These are phyloP conservation scores for Carcharodon carcharias DNA, from an alignment of 2,797 vertebrate genomes.

Conservation along the genomic window DNA sequence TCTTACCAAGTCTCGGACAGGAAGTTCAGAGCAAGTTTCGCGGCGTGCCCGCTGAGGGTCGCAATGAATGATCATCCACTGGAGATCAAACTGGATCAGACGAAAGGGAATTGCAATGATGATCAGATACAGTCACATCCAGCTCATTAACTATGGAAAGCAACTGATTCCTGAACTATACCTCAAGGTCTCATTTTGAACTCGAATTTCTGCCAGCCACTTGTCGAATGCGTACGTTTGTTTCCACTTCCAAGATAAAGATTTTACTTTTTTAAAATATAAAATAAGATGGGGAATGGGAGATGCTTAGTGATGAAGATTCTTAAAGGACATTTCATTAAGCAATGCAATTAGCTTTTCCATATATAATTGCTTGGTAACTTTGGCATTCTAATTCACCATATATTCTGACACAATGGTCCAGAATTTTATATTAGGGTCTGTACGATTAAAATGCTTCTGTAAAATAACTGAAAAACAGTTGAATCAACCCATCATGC, in stretches of 20 bases:
- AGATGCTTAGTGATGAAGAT: neutral
- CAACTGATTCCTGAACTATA: neutral
- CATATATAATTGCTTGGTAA: neutral
- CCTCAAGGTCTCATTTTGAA: neutral
- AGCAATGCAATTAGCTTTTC: neutral
- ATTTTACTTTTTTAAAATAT: neutral
- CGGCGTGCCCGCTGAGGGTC: constrained; percentile 63
- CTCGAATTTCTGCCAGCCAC: neutral
- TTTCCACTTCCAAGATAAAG: neutral
- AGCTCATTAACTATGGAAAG: neutral
- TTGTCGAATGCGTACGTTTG: neutral
- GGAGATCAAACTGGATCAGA: constrained; percentile 71
- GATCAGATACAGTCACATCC: neutral
- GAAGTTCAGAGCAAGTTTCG: constrained; percentile 65
- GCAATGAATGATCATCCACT: constrained; percentile 82
- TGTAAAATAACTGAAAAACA: neutral
- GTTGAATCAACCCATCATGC: neutral
- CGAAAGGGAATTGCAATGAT: constrained; percentile 29
- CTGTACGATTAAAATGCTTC: neutral
- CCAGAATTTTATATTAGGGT: neutral
- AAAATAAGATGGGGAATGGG: neutral
- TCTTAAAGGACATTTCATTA: neutral
- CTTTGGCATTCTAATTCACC: neutral
- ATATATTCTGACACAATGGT: neutral
- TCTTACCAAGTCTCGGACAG: constrained; percentile 62